Evolutionary conservation across 2,797 vertebrate species (phyloP), one percentile per base, ranked within the genome.

Genomic region (Staurois parvus): DNA sequence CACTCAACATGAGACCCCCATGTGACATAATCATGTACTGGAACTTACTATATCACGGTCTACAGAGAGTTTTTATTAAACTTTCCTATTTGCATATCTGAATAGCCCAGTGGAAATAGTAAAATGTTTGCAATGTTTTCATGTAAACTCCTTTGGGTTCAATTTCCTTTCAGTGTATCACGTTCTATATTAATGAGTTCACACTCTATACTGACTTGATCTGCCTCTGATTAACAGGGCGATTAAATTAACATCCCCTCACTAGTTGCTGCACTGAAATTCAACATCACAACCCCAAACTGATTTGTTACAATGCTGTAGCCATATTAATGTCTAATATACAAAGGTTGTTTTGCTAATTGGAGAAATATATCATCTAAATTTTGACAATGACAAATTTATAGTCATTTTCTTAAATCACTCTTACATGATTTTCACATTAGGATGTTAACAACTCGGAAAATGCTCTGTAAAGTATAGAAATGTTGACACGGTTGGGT

Each of bases 171-270:
- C 83, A 72, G 62, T 78, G 72, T 62, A 84, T 78, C 83, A 78
- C 56, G 76, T 79, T 79, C 34, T 79, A 70, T 85, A 74, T 85
- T 79, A 85, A 79, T 85, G 76, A 85, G 83, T 74, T 85, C 69
- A 67, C 83, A 79, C 56, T 66, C 83, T 74, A 73, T 74, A 79
- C 83, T 34, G 70, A 66, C 75, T 79, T 79, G 83, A 85, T 79
- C 59, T 73, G 69, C 70, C 40, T 79, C 83, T 79, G 69, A 85
- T 85, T 85, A 84, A 79, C 83, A 74, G 69, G 68, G 52, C 64
- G 68, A 84, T 84, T 78, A 84, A 78, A 84, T 85, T 79, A 79
- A 74, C 69, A 85, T 45, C 62, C 72, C 70, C 42, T 67, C 42
- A 84, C 52, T 79, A 79, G 76, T 59, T 84, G 73, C 74, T 84